Evolutionary conservation across 2,797 vertebrate species (phyloP).

Genomic region (Coregonus ussuriensis): DNA sequence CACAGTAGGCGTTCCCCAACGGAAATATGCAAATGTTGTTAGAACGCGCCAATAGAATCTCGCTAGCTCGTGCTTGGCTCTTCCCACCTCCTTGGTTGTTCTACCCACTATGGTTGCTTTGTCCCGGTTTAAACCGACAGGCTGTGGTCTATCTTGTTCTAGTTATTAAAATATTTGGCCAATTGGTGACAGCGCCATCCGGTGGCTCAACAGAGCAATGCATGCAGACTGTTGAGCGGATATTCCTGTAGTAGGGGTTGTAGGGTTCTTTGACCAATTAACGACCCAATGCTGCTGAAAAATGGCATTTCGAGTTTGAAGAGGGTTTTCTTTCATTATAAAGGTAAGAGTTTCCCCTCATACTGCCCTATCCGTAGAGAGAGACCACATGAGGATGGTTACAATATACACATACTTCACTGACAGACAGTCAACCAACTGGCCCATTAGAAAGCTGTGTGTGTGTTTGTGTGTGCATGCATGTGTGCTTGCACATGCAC

Average conservation of each 20-base stretch:
- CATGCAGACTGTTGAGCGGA: background rate
- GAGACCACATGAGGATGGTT: too few species aligned
- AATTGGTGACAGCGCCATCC: background rate
- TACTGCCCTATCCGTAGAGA: too few species aligned
- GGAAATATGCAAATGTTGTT: background rate
- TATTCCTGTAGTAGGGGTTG: background rate
- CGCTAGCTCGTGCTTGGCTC: too few species aligned
- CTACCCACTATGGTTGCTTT: too few species aligned
- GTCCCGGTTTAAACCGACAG: too few species aligned
- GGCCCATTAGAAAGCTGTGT: background rate
- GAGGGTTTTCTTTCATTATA: background rate
- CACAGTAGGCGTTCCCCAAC: too few species aligned
- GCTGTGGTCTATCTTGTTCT: too few species aligned
- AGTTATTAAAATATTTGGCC: too few species aligned
- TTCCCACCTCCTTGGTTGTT: too few species aligned
- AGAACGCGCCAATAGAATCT: too few species aligned
- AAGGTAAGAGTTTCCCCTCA: background rate
- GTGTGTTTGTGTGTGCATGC: too few species aligned
- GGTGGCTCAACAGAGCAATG: background rate
- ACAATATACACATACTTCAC: background rate
- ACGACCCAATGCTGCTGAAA: background rate
- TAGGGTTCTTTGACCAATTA: too few species aligned
- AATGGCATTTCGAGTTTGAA: background rate
- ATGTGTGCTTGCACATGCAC: background rate
- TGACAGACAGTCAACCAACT: constrained; percentile 1